Evolutionary conservation across 1,140 invertebrate genomes (phyloP).

Genomic region (Augochlora pura): DNA sequence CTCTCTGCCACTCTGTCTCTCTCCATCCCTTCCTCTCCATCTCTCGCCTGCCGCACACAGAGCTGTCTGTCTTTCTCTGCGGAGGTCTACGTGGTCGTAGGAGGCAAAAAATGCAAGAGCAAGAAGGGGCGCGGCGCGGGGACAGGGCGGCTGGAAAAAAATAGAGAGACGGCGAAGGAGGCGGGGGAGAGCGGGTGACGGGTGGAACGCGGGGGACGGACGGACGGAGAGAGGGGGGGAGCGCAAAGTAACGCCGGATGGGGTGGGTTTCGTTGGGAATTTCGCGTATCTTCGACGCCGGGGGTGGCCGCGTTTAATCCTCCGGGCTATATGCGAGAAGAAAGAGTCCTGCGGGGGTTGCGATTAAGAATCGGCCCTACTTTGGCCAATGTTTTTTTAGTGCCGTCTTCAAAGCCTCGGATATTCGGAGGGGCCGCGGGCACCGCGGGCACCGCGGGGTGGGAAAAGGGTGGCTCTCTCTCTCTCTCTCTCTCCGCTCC

Average conservation of each 20-base stretch:
- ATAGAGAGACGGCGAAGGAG: slow-evolving; percentile 55
- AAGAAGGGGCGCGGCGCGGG: slow-evolving; percentile 57
- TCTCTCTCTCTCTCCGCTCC: too few relatives aligned
- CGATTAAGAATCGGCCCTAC: slow-evolving; percentile 56
- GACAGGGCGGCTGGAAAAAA: slow-evolving; percentile 57
- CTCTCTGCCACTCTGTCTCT: not conserved
- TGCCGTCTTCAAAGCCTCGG: slow-evolving; percentile 35
- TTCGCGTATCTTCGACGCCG: slow-evolving; percentile 69
- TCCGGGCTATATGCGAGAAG: slow-evolving; percentile 54
- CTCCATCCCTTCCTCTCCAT: not conserved
- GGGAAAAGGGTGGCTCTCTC: not conserved
- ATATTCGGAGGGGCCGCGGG: not conserved
- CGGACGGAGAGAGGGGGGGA: slow-evolving; percentile 36
- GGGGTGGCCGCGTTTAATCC: slow-evolving; percentile 64
- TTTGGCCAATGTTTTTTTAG: slow-evolving; percentile 54
- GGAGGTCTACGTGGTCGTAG: slow-evolving; percentile 53
- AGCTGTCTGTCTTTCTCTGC: not conserved
- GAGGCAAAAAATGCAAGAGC: slow-evolving; percentile 64
- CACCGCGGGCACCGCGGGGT: not conserved
- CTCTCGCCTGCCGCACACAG: not conserved
- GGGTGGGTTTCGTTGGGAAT: slow-evolving; percentile 66
- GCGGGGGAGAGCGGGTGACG: slow-evolving; percentile 31
- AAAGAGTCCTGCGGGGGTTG: slow-evolving; percentile 55
- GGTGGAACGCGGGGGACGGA: slow-evolving; percentile 27
- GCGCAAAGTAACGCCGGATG: slow-evolving; percentile 50